Evolutionary conservation across 2,888 invertebrate genomes (phyloP), one percentile per base, ranked within the genome.

Genomic region (Troides aeacus): DNA sequence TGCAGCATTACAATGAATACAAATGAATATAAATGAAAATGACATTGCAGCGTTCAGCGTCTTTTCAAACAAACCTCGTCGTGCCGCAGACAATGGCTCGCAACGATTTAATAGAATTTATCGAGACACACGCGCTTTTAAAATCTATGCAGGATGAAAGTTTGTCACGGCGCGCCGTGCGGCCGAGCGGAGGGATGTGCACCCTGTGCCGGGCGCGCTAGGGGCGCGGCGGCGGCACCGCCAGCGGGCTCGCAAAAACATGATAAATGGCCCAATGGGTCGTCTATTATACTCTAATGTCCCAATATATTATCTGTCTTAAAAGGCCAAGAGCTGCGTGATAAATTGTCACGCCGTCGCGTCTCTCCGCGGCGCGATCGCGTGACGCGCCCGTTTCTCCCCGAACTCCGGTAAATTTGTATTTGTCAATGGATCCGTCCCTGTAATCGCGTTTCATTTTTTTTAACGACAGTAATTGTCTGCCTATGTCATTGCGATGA

Each of bases 201-300:
- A 46, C 46, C 46, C 46, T 12, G 46, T 12, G 12, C 46, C 46
- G 15, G 0, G 46, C 15, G 46, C 46, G 12, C 15, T 15, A 42
- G 12, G 46, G 46, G 2, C 15, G 15, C 4, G 15, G 46, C 12
- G 4, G 46, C 42, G 8, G 42, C 30, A 30, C 30, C 3, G 42
- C 42, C 2, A 12, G 46, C 46, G 8, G 8, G 46, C 12, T 46
- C 61, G 56, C 75, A 76, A 84, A 85, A 88, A 86, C 85, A 84
- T 89, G 90, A 89, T 86, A 86, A 86, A 90, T 84, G 88, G 84
- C 79, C 79, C 76, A 79, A 82, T 81, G 83, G 86, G 83, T 83
- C 84, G 87, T 86, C 90, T 89, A 89, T 90, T 90, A 88, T 89
- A 81, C 83, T 84, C 84, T 90, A 90, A 90, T 90, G 88, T 85